Conservation (phyloP, 2,888 invertebrate species). For the Zhuqinia jingwanae region DNA sequence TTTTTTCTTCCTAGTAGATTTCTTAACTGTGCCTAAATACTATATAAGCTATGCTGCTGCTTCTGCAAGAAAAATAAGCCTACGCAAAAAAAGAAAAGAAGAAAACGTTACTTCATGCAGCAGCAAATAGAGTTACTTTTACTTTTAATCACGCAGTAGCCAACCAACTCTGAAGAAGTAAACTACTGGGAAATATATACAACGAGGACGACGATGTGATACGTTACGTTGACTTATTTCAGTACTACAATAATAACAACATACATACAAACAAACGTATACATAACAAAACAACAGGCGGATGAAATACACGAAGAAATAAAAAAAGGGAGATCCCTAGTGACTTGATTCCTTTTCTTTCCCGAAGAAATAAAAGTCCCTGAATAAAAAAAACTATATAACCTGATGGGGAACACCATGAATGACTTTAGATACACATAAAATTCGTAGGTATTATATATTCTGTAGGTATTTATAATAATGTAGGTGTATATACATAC, state of each 20-base stretch:
- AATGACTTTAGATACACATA: neutral
- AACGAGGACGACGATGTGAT: neutral
- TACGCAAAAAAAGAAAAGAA: neutral
- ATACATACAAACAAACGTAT: too few relatives aligned
- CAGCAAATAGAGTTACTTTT: neutral
- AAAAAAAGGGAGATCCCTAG: conserved; percentile 54
- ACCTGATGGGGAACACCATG: too few relatives aligned
- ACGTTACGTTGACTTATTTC: conserved; percentile 45
- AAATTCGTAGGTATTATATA: too few relatives aligned
- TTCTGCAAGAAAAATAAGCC: neutral
- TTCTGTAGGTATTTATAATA: too few relatives aligned
- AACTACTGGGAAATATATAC: neutral
- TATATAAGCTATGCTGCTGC: too few relatives aligned
- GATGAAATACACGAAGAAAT: neutral
- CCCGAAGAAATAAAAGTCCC: conserved; percentile 46
- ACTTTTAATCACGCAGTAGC: neutral
- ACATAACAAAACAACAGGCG: too few relatives aligned
- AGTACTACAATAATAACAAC: neutral
- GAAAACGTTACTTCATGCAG: neutral
- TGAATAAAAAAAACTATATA: neutral
- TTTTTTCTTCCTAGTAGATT: neutral
- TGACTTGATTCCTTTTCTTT: conserved; percentile 59
- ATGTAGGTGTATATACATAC: too few relatives aligned
- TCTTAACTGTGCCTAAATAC: neutral
- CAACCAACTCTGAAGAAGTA: neutral